Conservation (phyloP, 2,113 vertebrate genomes). For the Callocephalon fimbriatum region DNA sequence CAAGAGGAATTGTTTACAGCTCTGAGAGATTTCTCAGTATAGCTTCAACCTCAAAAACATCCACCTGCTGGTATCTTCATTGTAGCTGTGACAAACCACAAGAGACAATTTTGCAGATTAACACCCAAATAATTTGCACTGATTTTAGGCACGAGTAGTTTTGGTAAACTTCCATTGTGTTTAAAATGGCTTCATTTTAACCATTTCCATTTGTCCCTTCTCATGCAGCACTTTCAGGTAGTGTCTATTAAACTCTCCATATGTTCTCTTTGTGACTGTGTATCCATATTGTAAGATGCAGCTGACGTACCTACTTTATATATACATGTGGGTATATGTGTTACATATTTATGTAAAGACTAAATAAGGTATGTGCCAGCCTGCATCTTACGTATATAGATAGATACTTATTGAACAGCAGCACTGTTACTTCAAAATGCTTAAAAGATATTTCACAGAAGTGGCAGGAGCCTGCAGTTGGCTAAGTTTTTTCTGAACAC, state of each 20-base stretch:
- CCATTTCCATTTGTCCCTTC: not conserved
- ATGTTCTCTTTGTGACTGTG: accelerated
- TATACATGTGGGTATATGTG: accelerated
- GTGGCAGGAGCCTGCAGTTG: not conserved
- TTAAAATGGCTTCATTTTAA: not conserved
- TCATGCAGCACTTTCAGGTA: not conserved
- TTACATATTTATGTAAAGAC: not conserved
- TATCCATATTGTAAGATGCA: not conserved
- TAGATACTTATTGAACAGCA: not conserved
- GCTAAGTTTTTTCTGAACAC: not conserved
- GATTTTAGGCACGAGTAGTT: not conserved
- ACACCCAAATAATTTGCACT: not conserved
- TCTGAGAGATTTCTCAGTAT: not conserved
- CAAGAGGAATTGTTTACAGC: not conserved
- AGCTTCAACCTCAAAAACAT: not conserved
- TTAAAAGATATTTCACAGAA: not conserved
- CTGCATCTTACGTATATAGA: accelerated
- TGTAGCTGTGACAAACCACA: accelerated
- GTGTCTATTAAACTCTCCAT: not conserved
- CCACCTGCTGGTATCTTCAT: not conserved
- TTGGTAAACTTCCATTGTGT: accelerated
- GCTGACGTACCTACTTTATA: not conserved
- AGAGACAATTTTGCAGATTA: not conserved
- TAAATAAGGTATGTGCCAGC: accelerated
- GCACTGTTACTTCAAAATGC: not conserved